Percentiles rank a stretch among this genome's conserved stretches.
phyloP scores from a whole-genome alignment of 30 jellyfish, hydroid and myxozoan species.

The Sanderia malayensis region DNA sequence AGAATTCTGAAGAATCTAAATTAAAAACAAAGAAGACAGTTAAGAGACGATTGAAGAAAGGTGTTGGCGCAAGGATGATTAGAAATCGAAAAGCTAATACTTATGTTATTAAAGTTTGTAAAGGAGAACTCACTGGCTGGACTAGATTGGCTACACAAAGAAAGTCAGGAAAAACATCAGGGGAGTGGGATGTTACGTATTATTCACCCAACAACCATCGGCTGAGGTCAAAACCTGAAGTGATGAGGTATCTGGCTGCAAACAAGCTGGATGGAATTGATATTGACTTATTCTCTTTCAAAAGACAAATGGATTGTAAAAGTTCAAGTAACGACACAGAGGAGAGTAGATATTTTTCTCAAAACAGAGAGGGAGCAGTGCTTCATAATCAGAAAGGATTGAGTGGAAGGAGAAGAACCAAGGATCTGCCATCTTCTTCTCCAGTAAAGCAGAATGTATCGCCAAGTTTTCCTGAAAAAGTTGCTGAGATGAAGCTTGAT shows the following conservation, averaged over 20 bases:
- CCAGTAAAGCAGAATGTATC: no score
- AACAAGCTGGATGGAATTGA: neutral
- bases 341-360: neutral
- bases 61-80: neutral
- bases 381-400: no score
- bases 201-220: slow-evolving; percentile 17
- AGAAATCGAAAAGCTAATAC: slow-evolving; percentile 3
- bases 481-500: no score
- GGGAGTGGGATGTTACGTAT: slow-evolving; percentile 48
- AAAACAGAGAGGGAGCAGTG: neutral
- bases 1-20: neutral
- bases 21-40: neutral
- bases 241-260: slow-evolving; percentile 2
- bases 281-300: slow-evolving; percentile 5
- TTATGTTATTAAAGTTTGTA: slow-evolving; percentile 14
- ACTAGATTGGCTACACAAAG: slow-evolving; percentile 39
- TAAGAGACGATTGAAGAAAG: neutral
- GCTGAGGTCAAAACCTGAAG: slow-evolving; percentile 47
- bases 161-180: slow-evolving; percentile 31
- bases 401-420: no score
- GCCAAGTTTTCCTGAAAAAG: no score
- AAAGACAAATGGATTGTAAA: neutral
- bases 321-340: neutral
- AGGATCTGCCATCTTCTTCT: no score
- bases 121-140: slow-evolving; percentile 61